Conservation (phyloP, 2,113 vertebrate genomes). For the Marmota flaviventris region DNA sequence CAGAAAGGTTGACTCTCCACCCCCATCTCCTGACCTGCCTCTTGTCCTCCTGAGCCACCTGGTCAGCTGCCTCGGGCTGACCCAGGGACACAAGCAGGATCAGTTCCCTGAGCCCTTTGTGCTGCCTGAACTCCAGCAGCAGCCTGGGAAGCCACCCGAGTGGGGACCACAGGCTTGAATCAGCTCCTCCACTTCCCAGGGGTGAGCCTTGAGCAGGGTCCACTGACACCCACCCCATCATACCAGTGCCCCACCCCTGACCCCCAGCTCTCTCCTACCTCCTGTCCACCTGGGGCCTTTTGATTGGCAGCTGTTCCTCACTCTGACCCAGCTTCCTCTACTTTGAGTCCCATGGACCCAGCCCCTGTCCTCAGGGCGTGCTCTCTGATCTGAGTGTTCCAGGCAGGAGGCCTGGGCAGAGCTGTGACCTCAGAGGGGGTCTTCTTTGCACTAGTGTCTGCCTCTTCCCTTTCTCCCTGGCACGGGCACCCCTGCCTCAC, state of each 20-base stretch:
- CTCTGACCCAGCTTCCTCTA: neutral
- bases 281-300: no score
- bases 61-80: neutral
- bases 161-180: neutral
- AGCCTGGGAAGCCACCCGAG: neutral
- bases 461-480: neutral
- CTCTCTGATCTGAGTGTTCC: neutral
- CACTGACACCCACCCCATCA: no score
- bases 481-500: no score
- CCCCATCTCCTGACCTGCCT: neutral
- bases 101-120: neutral
- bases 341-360: neutral
- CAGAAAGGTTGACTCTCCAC: neutral
- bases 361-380: neutral
- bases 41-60: neutral
- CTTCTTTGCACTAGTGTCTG: neutral
- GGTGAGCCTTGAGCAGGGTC: neutral
- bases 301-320: neutral
- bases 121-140: neutral
- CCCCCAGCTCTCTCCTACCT: neutral
- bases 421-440: no score
- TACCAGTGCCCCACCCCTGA: no score
- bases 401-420: neutral
- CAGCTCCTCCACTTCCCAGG: rapidly evolving
- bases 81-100: neutral